Conservation (phyloP, 2,797 vertebrate genomes). For the Dendrocincla tyrannina region DNA sequence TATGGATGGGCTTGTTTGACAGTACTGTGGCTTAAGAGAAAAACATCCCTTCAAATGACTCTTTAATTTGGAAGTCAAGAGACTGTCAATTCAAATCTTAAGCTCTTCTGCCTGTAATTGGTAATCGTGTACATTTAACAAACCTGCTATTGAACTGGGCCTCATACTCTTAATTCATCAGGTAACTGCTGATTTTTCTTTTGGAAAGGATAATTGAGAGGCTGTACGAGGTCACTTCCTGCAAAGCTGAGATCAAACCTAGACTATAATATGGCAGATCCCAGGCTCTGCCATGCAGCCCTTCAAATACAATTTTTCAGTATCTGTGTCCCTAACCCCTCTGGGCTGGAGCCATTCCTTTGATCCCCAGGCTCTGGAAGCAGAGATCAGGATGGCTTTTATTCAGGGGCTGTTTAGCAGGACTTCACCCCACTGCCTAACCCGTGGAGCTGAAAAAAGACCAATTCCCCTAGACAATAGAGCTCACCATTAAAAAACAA, state of each 20-base stretch:
- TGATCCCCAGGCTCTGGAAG: neutral
- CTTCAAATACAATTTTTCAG: neutral
- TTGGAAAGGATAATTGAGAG: slow-evolving; percentile 27
- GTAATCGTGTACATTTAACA: slow-evolving; percentile 23
- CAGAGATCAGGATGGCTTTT: neutral
- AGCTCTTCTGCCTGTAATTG: slow-evolving; percentile 47
- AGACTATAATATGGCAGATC: neutral
- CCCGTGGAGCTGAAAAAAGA: neutral
- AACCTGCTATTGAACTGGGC: slow-evolving; percentile 36
- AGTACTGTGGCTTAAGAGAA: slow-evolving; percentile 35
- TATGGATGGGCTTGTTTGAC: slow-evolving; percentile 20
- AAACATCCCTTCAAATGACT: slow-evolving; percentile 47
- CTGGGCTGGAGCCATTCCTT: neutral
- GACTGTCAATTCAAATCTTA: slow-evolving; percentile 42
- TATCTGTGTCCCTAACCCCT: neutral
- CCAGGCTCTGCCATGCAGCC: neutral
- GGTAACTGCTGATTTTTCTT: slow-evolving; percentile 45
- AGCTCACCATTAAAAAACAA: neutral
- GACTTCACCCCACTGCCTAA: neutral
- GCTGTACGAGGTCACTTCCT: neutral
- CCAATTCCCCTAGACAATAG: neutral
- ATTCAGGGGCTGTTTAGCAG: neutral
- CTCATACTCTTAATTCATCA: slow-evolving; percentile 29
- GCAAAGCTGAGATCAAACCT: slow-evolving; percentile 28
- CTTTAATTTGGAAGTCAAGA: slow-evolving; percentile 63